Conservation (phyloP, 2,888 invertebrate genomes). For the Rapana venosa region DNA sequence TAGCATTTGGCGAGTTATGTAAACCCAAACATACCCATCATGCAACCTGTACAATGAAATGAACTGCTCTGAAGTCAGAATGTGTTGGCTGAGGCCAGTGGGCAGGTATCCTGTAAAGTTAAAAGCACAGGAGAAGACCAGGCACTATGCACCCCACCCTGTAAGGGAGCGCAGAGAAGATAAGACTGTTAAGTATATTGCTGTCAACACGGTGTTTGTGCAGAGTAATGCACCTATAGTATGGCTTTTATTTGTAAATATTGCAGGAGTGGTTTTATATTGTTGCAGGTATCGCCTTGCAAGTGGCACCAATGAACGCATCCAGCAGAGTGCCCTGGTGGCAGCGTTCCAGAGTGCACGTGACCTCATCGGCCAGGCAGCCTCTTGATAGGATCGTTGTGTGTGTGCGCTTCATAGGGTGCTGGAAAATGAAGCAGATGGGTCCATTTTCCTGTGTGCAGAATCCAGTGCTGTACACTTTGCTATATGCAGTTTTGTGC, state of each 20-base stretch:
- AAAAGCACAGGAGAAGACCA: too few relatives aligned
- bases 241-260: background rate
- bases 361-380: conserved; percentile 74
- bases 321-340: conserved; percentile 92
- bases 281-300: conserved; percentile 85
- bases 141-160: too few relatives aligned
- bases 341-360: conserved; percentile 91
- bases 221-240: background rate
- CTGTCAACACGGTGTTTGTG: background rate
- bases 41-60: too few relatives aligned
- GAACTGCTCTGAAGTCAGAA: too few relatives aligned
- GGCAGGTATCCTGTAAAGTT: too few relatives aligned
- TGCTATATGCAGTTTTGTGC: too few relatives aligned
- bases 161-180: background rate
- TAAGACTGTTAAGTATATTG: background rate
- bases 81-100: too few relatives aligned
- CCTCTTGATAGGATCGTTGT: conserved; percentile 35
- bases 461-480: too few relatives aligned
- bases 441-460: background rate
- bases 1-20: too few relatives aligned
- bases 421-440: background rate
- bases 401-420: background rate
- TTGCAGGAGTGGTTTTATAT: background rate
- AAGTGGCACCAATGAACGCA: conserved; percentile 91
- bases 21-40: too few relatives aligned